A percentile compares a stretch with the other conserved stretches of the same genome.
Conservation (phyloP, 92 coral and sea anemone species). For the Epizoanthus ramosus region DNA sequence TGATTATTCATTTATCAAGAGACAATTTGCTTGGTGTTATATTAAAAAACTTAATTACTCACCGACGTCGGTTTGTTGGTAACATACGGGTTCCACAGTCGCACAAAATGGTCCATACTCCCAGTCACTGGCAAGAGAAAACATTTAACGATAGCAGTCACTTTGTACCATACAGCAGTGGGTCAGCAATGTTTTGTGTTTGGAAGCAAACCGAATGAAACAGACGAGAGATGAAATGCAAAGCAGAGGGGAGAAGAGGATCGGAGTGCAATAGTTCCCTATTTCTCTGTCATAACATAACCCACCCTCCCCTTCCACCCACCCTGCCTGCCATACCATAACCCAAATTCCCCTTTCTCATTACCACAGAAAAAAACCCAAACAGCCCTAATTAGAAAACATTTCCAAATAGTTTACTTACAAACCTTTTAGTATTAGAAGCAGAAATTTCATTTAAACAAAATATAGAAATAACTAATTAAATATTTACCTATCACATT, state of each 20-base stretch:
- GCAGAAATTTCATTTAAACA: too few species aligned
- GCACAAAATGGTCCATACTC: slow-evolving; percentile 88
- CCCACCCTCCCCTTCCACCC: not conserved
- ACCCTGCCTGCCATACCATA: not conserved
- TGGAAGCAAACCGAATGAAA: not conserved
- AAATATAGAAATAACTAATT: not conserved
- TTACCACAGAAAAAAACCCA: not conserved
- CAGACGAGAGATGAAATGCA: not conserved
- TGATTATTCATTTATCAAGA: too few species aligned
- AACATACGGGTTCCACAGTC: slow-evolving; percentile 97
- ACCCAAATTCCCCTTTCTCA: too few species aligned
- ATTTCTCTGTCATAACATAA: too few species aligned
- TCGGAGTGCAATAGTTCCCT: too few species aligned
- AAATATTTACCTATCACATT: slow-evolving; percentile 81
- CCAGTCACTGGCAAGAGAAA: slow-evolving; percentile 73
- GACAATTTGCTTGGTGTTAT: too few species aligned
- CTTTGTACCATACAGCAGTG: not conserved
- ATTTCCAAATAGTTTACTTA: too few species aligned
- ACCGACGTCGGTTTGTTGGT: slow-evolving; percentile 94
- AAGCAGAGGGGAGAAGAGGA: not conserved
- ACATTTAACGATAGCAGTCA: not conserved
- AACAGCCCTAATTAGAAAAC: not conserved
- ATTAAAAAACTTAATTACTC: slow-evolving; percentile 22
- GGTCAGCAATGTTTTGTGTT: not conserved
- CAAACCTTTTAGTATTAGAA: too few species aligned